Base-by-base conservation (phyloP, 2,888 invertebrate genomes). In the Ryuthela nishihirai region DNA sequence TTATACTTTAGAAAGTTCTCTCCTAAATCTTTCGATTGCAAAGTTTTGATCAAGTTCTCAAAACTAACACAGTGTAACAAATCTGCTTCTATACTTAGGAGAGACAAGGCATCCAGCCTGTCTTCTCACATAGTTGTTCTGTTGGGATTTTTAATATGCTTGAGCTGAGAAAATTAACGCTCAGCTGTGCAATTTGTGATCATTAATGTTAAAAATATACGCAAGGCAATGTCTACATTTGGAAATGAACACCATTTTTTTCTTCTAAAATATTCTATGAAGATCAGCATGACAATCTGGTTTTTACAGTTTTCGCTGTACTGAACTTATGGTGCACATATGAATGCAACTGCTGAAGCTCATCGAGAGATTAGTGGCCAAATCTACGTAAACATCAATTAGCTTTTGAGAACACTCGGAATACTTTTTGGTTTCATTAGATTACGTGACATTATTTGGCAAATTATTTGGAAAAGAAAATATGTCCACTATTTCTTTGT, bases 101-200 rank as follows among this genome's bases (percentile, higher is more conserved):
- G 9, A 34, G 34, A 34, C 17, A 34, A 39, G 39, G 39, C 4
- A 39, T 39, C 39, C 39, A 39, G 39, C 39, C 39, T 39, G 39
- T 17, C 1, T 39, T 39, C 18, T 39, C 18, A 9, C 17, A 39
- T 39, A 39, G 39, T 39, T 39, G 21, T 39, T 39, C 6, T 20
- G 15, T 2, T 9, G n/a, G n/a, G n/a, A n/a, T n/a, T n/a, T n/a
- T n/a, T n/a, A n/a, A n/a, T n/a, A n/a, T n/a, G n/a, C n/a, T n/a
- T n/a, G n/a, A n/a, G n/a, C n/a, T n/a, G n/a, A n/a, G n/a, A n/a
- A n/a, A n/a, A n/a, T n/a, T n/a, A n/a, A n/a, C n/a, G n/a, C n/a
- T n/a, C n/a, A n/a, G n/a, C n/a, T n/a, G n/a, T n/a, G n/a, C n/a
- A n/a, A n/a, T n/a, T n/a, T n/a, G n/a, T n/a, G n/a, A n/a, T n/a